Conservation (phyloP, 2,113 vertebrate species). For the Pithys albifrons region DNA sequence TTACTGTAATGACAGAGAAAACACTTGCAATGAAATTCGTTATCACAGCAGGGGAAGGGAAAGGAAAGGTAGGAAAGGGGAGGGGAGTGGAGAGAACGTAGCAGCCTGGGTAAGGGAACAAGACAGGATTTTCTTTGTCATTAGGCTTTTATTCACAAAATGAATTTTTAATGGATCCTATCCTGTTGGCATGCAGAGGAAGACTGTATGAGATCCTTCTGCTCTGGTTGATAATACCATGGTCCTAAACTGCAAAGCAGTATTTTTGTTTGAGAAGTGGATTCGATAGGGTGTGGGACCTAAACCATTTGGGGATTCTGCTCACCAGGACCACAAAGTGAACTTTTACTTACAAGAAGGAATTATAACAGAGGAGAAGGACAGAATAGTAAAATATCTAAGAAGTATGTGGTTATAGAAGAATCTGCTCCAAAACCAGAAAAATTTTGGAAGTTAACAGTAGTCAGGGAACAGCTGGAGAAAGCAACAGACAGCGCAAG, state of each 20-base stretch:
- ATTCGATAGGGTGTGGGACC: neutral
- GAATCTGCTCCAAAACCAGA: neutral
- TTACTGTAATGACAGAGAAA: neutral
- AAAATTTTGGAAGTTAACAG: neutral
- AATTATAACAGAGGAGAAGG: neutral
- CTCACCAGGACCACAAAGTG: neutral
- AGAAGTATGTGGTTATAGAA: neutral
- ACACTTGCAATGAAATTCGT: neutral
- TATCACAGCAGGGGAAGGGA: neutral
- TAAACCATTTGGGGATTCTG: neutral
- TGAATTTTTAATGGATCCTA: neutral
- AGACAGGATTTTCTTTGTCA: neutral
- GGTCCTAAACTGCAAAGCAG: neutral
- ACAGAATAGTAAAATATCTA: neutral
- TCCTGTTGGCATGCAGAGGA: neutral
- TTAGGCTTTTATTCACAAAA: neutral
- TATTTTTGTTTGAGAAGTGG: neutral
- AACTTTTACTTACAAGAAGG: neutral
- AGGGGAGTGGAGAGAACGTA: neutral
- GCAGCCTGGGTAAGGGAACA: neutral
- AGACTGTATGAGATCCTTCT: neutral
- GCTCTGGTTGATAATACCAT: neutral
- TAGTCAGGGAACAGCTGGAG: constrained; percentile 22
- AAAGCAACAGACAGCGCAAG: neutral
- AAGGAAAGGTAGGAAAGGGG: too few relatives aligned